A percentile compares a stretch with the other conserved stretches of the same genome.
phyloP scores from a whole-genome alignment of 2,797 vertebrate genomes.

The Eulemur mongoz region DNA sequence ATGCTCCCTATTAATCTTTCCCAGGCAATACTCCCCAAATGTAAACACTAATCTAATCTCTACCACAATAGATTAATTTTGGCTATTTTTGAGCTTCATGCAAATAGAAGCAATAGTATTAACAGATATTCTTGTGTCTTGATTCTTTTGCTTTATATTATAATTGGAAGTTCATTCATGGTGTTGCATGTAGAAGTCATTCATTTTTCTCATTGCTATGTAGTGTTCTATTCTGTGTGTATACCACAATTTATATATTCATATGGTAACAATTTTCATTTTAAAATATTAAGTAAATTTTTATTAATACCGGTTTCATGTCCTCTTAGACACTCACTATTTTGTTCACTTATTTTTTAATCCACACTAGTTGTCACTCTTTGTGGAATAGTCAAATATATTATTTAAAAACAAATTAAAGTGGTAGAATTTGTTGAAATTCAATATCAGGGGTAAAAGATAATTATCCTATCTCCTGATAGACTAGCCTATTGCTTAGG shows the following conservation, averaged over 20 bases:
- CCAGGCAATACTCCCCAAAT: not conserved
- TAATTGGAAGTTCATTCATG: not conserved
- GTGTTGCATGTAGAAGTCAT: not conserved
- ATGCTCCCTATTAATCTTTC: not conserved
- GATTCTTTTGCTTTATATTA: not conserved
- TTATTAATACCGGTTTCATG: not conserved
- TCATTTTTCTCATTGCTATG: not conserved
- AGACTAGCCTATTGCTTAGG: not conserved
- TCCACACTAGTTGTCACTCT: not conserved
- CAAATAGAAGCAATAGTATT: not conserved
- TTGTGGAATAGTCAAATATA: not conserved
- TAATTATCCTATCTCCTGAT: not conserved
- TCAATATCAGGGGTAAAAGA: not conserved
- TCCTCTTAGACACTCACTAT: not conserved
- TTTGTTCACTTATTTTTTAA: not conserved
- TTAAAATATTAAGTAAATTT: not conserved
- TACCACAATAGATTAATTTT: not conserved
- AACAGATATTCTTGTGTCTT: not conserved
- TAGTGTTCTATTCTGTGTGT: not conserved
- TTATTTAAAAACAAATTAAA: slow-evolving; percentile 44
- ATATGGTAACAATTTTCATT: not conserved
- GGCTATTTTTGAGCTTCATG: not conserved
- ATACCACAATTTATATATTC: not conserved
- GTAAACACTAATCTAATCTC: not conserved
- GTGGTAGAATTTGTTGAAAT: not conserved